A percentile compares a stretch with the other conserved stretches of the same genome.
phyloP scores from a whole-genome alignment of 2,797 vertebrate species.

The Sebastes vulpes region DNA sequence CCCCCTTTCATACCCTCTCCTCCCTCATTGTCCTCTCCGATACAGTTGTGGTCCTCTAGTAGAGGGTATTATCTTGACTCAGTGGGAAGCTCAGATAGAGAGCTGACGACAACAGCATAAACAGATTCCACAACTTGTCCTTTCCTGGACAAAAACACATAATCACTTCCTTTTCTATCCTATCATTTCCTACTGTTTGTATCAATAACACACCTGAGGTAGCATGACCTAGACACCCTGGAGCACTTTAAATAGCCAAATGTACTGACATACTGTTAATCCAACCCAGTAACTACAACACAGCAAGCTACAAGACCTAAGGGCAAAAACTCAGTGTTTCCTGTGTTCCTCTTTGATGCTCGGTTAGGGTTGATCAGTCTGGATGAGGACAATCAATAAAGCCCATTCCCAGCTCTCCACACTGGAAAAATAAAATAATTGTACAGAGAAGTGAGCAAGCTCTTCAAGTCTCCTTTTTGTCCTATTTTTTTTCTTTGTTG shows the following conservation, averaged over 20 bases:
- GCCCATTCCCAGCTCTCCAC: neutral
- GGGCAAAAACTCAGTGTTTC: slow-evolving; percentile 2
- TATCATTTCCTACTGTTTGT: neutral
- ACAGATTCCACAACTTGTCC: slow-evolving; percentile 1
- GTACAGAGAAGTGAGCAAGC: neutral
- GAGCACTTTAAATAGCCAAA: slow-evolving; percentile 8
- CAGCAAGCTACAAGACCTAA: neutral
- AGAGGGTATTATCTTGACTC: slow-evolving; percentile 6
- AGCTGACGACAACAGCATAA: neutral
- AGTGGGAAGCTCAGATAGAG: neutral
- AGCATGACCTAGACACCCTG: neutral
- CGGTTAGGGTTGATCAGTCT: slow-evolving; percentile 25
- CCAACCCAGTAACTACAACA: slow-evolving; percentile 24
- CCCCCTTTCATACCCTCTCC: neutral
- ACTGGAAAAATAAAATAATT: neutral
- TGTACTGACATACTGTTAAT: slow-evolving; percentile 15
- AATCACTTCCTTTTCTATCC: neutral
- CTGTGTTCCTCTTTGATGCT: slow-evolving; percentile 10
- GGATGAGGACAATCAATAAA: slow-evolving; percentile 36
- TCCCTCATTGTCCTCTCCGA: neutral
- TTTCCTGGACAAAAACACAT: neutral
- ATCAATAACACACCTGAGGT: neutral
- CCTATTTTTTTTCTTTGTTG: neutral
- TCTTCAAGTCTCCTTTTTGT: neutral
- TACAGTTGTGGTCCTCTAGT: neutral